Evolutionary conservation across 2,888 invertebrate species (phyloP).

Genomic region (Uloborus plumipes): DNA sequence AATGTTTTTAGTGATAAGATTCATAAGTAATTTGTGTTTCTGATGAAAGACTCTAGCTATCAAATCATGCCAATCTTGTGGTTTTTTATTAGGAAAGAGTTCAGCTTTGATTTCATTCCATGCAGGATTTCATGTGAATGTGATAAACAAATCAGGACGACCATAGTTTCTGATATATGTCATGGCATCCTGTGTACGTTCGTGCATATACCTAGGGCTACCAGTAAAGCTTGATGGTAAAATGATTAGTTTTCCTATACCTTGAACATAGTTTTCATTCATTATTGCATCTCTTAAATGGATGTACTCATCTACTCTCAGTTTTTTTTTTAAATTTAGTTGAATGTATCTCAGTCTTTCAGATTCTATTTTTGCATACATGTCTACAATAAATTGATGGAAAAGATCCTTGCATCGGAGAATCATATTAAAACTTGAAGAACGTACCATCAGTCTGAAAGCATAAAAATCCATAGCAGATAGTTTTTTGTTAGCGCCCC

Average conservation of each 20-base stretch:
- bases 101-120: neutral
- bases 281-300: constrained; percentile 65
- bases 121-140: neutral
- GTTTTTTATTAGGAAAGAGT: constrained; percentile 52
- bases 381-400: constrained; percentile 70
- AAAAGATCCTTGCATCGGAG: constrained; percentile 67
- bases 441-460: constrained; percentile 67
- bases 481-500: constrained; percentile 66
- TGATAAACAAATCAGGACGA: too few relatives aligned
- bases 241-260: neutral
- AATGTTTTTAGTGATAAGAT: constrained; percentile 17
- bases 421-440: constrained; percentile 62
- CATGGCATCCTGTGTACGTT: too few relatives aligned
- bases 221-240: neutral
- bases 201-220: too few relatives aligned
- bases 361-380: constrained; percentile 70
- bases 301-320: constrained; percentile 68
- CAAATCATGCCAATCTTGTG: too few relatives aligned
- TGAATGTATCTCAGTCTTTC: constrained; percentile 69
- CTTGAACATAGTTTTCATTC: constrained; percentile 49
- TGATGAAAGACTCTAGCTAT: constrained; percentile 70
- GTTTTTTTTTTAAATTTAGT: constrained; percentile 69
- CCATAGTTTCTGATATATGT: too few relatives aligned
- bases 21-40: constrained; percentile 31
- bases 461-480: constrained; percentile 68